These are phyloP conservation scores for Montifringilla adamsi DNA, from an alignment of 2,113 vertebrate genomes.

Conservation along the genomic window DNA sequence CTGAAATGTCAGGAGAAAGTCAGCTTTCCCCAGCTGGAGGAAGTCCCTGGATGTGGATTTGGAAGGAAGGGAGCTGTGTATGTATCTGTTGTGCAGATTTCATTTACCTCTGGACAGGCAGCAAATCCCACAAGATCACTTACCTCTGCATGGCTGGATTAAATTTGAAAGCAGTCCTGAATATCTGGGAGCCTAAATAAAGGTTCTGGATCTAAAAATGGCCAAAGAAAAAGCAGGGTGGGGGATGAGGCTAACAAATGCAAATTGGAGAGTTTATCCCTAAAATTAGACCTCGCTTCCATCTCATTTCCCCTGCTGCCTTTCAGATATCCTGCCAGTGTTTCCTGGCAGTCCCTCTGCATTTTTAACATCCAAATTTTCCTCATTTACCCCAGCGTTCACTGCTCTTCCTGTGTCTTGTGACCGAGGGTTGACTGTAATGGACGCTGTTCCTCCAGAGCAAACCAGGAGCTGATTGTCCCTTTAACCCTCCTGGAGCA, in stretches of 20 bases:
- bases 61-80: neutral
- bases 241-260: neutral
- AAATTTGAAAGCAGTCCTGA: neutral
- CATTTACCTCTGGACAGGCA: neutral
- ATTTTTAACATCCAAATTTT: conserved; percentile 36
- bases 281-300: neutral
- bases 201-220: neutral
- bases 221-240: neutral
- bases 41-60: neutral
- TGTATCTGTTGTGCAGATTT: neutral
- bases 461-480: neutral
- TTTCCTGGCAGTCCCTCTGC: conserved; percentile 35
- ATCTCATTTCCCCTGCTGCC: neutral
- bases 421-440: neutral
- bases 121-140: neutral
- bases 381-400: conserved; percentile 22
- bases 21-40: neutral
- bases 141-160: neutral
- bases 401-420: conserved; percentile 61
- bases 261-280: neutral
- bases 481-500: neutral
- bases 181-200: neutral
- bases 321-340: neutral
- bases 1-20: neutral
- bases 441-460: neutral